phyloP scores from a whole-genome alignment of 37 sponge, comb jelly and placozoan species.

The Crambe crambe region DNA sequence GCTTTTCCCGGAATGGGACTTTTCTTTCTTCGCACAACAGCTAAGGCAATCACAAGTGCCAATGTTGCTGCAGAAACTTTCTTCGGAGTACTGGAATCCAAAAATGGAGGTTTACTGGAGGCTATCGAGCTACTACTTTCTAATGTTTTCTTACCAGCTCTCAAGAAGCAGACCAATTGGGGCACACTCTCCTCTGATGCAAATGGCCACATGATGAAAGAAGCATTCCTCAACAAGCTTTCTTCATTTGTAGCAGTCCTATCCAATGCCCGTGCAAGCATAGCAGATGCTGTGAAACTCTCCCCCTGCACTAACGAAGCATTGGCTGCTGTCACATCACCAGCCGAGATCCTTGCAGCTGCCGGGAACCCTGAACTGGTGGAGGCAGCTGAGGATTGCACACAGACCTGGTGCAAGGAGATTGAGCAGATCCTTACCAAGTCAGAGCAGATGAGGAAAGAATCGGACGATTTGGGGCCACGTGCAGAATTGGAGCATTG shows the following conservation, averaged over 20 bases:
- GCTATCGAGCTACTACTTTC: slow-evolving; percentile 82
- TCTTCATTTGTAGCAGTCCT: slow-evolving; percentile 84
- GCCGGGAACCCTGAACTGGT: slow-evolving; percentile 81
- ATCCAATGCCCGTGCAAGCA: slow-evolving; percentile 86
- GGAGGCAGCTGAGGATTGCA: slow-evolving; percentile 80
- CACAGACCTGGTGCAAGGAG: slow-evolving; percentile 88
- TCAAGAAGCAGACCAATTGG: slow-evolving; percentile 68
- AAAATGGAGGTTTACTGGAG: slow-evolving; percentile 84
- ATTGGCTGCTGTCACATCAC: slow-evolving; percentile 41
- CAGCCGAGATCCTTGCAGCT: slow-evolving; percentile 71
- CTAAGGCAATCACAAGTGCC: slow-evolving; percentile 65
- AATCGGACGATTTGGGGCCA: slow-evolving; percentile 93
- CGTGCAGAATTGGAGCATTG: slow-evolving; percentile 97
- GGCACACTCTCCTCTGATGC: slow-evolving; percentile 65
- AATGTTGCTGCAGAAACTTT: slow-evolving; percentile 72
- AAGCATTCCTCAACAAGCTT: slow-evolving; percentile 82
- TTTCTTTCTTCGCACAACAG: slow-evolving; percentile 61
- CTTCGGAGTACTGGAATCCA: slow-evolving; percentile 87
- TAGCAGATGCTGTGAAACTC: slow-evolving; percentile 82
- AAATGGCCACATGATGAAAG: slow-evolving; percentile 46
- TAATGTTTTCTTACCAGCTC: slow-evolving; percentile 80
- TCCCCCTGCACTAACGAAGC: slow-evolving; percentile 53
- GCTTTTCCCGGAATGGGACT: slow-evolving; percentile 71
- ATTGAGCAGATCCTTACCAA: slow-evolving; percentile 94
- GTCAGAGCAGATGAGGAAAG: slow-evolving; percentile 98